Conservation (phyloP, 2,888 invertebrate genomes). For the Brenthis daphne region DNA sequence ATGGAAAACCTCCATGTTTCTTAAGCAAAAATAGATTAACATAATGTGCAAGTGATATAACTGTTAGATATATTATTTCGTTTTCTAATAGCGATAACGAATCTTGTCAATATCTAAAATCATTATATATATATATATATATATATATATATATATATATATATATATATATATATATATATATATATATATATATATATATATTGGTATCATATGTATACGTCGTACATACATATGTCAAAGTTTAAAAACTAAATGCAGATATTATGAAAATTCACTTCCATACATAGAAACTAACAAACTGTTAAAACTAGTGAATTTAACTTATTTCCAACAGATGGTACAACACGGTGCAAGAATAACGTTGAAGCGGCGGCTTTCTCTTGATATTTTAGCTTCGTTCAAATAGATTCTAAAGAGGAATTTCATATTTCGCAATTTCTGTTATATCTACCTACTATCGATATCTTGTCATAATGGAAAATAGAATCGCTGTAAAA, state of each 20-base stretch:
- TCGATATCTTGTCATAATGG: not conserved
- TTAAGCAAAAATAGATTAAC: no score
- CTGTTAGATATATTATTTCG: no score
- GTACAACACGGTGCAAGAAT: slow-evolving; percentile 15
- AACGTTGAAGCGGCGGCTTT: slow-evolving; percentile 2
- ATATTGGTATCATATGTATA: no score
- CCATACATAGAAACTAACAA: not conserved
- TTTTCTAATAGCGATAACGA: no score
- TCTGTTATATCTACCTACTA: not conserved
- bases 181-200: no score
- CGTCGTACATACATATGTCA: not conserved
- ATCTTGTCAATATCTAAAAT: no score
- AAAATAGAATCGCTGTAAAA: no score
- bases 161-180: no score
- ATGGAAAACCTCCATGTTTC: no score
- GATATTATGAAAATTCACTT: not conserved
- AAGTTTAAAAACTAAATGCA: slow-evolving; percentile 1
- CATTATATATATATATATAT: no score
- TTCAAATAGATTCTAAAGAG: slow-evolving; percentile 1
- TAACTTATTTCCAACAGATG: slow-evolving; percentile 19
- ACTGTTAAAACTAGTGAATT: slow-evolving; percentile 15
- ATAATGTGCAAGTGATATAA: no score
- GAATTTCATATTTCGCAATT: slow-evolving; percentile 15
- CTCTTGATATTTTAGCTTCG: slow-evolving; percentile 9
- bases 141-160: no score